Evolutionary conservation across 1,140 invertebrate genomes (phyloP).

Genomic region (Platorchestia sp.): DNA sequence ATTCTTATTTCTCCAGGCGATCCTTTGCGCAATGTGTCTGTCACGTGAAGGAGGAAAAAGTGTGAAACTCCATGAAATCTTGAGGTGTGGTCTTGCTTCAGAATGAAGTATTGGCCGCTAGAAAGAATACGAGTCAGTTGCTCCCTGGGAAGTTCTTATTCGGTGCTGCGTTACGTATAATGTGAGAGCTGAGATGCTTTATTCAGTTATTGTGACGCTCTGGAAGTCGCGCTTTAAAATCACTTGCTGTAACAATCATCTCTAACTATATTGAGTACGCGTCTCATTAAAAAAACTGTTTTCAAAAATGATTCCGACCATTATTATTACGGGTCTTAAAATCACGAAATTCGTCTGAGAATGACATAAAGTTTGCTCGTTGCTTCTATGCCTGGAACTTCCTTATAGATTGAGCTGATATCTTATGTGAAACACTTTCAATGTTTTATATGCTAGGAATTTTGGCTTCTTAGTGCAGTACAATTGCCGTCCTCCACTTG

Average conservation of each 20-base stretch:
- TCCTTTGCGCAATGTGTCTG: not conserved
- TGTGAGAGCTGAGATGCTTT: not conserved
- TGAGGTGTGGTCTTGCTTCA: not conserved
- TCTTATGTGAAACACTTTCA: no score
- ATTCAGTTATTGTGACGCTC: not conserved
- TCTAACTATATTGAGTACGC: not conserved
- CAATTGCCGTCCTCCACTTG: no score
- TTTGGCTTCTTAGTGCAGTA: no score
- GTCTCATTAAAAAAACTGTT: no score
- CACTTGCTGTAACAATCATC: not conserved
- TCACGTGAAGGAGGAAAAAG: not conserved
- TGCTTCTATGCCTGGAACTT: no score
- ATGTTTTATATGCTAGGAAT: no score
- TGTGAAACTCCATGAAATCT: not conserved
- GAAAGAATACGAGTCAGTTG: not conserved
- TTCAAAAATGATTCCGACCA: no score
- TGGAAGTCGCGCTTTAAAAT: not conserved
- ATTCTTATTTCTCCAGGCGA: not conserved
- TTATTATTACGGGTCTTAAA: no score
- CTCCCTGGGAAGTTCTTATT: not conserved
- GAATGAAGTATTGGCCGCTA: not conserved
- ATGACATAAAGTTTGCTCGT: no score
- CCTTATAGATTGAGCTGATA: no score
- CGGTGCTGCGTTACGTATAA: no score
- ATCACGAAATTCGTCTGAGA: no score